A percentile compares a stretch with the other conserved stretches of the same genome.
These are phyloP conservation scores for Pollimyrus isidori DNA, from an alignment of 2,113 vertebrate species.

Conservation along the genomic window DNA sequence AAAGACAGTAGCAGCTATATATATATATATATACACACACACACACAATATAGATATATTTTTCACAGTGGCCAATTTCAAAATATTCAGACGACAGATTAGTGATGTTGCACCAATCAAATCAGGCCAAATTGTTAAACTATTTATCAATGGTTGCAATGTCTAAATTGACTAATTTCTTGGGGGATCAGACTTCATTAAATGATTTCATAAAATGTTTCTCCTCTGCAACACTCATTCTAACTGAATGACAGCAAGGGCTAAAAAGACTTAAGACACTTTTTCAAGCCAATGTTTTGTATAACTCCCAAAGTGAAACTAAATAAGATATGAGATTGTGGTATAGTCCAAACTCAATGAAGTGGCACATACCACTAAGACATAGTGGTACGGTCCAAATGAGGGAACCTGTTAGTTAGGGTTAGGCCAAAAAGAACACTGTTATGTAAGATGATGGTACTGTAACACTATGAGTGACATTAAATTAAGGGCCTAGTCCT, in stretches of 20 bases:
- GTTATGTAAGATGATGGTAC: neutral
- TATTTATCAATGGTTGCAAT: neutral
- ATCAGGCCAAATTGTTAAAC: neutral
- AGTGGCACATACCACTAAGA: neutral
- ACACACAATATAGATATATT: neutral
- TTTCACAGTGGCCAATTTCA: neutral
- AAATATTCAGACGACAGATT: neutral
- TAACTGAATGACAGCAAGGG: neutral
- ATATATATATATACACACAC: neutral
- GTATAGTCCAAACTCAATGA: neutral
- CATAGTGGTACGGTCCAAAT: neutral
- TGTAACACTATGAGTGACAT: neutral
- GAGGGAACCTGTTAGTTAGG: neutral
- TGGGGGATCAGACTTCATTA: neutral
- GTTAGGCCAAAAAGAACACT: neutral
- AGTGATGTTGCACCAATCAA: neutral
- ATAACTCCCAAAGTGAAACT: neutral
- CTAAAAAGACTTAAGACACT: neutral
- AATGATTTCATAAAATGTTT: neutral
- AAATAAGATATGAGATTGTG: neutral
- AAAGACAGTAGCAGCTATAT: neutral
- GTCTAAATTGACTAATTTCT: neutral
- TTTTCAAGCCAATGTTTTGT: neutral
- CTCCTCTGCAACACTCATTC: neutral
- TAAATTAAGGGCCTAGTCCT: neutral